Base-by-base conservation (phyloP, 2,888 invertebrate genomes). In the Oasisia sp. region DNA sequence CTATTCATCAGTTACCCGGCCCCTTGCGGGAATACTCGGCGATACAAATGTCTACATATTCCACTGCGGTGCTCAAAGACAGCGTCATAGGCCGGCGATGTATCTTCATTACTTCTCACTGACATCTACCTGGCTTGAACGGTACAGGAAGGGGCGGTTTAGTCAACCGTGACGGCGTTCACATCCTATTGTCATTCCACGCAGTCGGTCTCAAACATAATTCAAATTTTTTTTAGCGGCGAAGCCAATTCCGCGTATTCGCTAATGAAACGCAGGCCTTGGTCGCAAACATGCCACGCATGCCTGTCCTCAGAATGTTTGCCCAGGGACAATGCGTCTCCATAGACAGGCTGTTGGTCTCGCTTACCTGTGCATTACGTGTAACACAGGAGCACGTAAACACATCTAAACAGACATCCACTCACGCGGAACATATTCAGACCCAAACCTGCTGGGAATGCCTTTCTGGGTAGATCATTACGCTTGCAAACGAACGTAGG, bases 371-470 rank as follows among this genome's bases (percentile, higher is more conserved):
- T 7, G 74, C 74, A 74, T 74, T 74, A 74, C 27, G 74, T 27
- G 74, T 74, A 74, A 74, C 74, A 74, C n/a, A n/a, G 74, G 74
- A 74, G 27, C 74, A 74, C 27, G 19, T 50, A 50, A 50, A 9
- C 9, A 50, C 50, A 50, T 27, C 19, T 27, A 74, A n/a, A 74
- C 27, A 74, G 74, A 74, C 19, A 74, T n/a, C 74, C 74, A 74
- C n/a, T 74, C 74, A 74, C 74, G 74, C 74, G 74, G 14, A n/a
- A 74, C 74, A n/a, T 74, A n/a, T 74, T 74, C 74, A 74, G 74
- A 74, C 74, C 7, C 74, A 74, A 7, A 74, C 74, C 5, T 74
- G 74, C 74, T 7, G 74, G 74, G 74, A 74, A 74, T 74, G 74
- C 74, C 74, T 74, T 12, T 8, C 9, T 9, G 14, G 50, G 50